Base-by-base conservation (phyloP, 2,888 invertebrate species). In the Beris morrisii region DNA sequence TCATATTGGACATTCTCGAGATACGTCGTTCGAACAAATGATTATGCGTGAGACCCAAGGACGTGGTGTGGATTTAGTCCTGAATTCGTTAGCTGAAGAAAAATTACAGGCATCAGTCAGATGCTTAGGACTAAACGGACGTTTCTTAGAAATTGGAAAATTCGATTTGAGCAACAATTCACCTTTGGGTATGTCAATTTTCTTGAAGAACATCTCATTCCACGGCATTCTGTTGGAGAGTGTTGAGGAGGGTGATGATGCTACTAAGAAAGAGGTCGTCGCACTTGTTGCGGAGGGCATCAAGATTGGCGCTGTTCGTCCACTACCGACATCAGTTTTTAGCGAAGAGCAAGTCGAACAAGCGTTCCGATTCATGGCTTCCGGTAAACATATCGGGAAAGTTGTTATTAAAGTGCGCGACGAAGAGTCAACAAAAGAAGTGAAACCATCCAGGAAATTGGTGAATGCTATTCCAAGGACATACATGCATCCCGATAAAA, bases 71-170 rank as follows among this genome's bases (percentile, higher is more conserved):
- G 94, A 99, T 81, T 83, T 97, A 32, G 92, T 98, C 32, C 84
- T 99, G 67, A 99, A 99, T 82, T 99, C 98, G 4, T 84, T 99
- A 71, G 91, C 97, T n/a, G 96, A 91, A 75, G 95, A 97, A 73
- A 95, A 97, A 82, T 84, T 99, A 67, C 93, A 91, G 79, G 97
- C 97, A 4, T 95, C 95, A 66, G 86, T 98, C 28, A 87, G 97
- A 74, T 95, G 97, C 77, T 83, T 98, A 69, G 96, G 95, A 1
- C 83, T 88, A 70, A 95, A 95, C 77, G 98, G 97, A 15, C 88
- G 97, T 69, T 99, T 99, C 85, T 84, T 97, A 70, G 98, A 99
- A 84, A 98, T 99, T 76, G 98, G 98, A 75, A 99, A 99, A 82
- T 94, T 92, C 73, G 98, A 99, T 83, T 84, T 99, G 70, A 93